These are phyloP conservation scores for Maniola hyperantus DNA, from an alignment of 2,888 invertebrate genomes.

Conservation along the genomic window DNA sequence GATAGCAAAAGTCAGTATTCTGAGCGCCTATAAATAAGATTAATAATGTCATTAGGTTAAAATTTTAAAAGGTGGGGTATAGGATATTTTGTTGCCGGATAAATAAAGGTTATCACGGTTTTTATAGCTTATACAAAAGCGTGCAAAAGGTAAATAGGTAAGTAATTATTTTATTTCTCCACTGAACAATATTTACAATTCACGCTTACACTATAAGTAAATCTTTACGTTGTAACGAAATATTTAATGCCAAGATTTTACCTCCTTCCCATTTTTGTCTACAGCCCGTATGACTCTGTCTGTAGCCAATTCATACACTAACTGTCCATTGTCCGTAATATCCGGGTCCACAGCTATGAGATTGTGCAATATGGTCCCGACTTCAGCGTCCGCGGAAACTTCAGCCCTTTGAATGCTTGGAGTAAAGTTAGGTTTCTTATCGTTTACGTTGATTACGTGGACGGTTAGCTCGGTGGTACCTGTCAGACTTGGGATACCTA, in stretches of 20 bases:
- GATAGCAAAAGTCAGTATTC: too few relatives aligned
- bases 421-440: slow-evolving; percentile 92
- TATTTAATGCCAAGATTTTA: slow-evolving; percentile 48
- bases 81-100: too few relatives aligned
- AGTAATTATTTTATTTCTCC: too few relatives aligned
- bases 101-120: too few relatives aligned
- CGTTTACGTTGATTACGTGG: slow-evolving; percentile 92
- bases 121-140: too few relatives aligned
- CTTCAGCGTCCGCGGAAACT: slow-evolving; percentile 89
- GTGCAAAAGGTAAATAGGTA: too few relatives aligned
- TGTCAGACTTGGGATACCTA: slow-evolving; percentile 90
- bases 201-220: too few relatives aligned
- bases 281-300: slow-evolving; percentile 89
- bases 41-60: too few relatives aligned
- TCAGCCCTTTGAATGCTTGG: slow-evolving; percentile 91
- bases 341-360: slow-evolving; percentile 91
- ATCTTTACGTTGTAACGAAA: too few relatives aligned
- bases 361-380: slow-evolving; percentile 87
- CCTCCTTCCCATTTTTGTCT: slow-evolving; percentile 91
- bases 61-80: too few relatives aligned
- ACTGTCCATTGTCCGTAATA: slow-evolving; percentile 85
- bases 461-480: slow-evolving; percentile 91
- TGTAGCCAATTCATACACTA: slow-evolving; percentile 84
- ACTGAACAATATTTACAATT: too few relatives aligned
- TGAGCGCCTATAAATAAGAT: too few relatives aligned